phyloP scores from a whole-genome alignment of 2,888 invertebrate genomes.

The Archips xylosteana region DNA sequence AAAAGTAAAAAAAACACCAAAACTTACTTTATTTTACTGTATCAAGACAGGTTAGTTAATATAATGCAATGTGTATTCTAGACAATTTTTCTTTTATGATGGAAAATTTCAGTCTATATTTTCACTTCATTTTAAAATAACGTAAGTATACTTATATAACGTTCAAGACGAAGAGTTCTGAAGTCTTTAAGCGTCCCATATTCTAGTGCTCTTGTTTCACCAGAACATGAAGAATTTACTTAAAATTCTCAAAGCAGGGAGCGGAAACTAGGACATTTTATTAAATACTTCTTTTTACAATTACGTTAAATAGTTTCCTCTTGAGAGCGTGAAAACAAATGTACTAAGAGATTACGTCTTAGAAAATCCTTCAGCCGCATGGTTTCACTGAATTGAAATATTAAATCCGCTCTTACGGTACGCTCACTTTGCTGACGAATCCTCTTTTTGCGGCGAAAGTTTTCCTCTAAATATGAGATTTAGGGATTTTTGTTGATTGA shows the following conservation, averaged over 20 bases:
- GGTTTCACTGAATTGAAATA: conserved; percentile 37
- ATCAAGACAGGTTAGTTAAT: too few species aligned
- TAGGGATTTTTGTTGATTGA: not conserved
- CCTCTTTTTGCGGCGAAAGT: not conserved
- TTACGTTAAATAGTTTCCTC: not conserved
- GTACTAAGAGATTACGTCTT: conserved; percentile 16
- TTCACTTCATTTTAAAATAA: not conserved
- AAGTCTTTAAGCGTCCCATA: not conserved
- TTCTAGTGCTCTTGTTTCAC: not conserved
- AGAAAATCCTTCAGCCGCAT: conserved; percentile 8
- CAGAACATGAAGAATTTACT: conserved; percentile 3
- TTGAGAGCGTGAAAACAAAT: conserved; percentile 28
- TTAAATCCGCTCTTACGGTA: conserved; percentile 29
- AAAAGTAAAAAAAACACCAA: too few species aligned
- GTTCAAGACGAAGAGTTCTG: not conserved
- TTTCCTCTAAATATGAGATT: not conserved
- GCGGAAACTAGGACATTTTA: not conserved
- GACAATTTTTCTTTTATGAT: too few species aligned
- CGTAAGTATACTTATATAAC: not conserved
- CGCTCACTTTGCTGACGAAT: conserved; percentile 18
- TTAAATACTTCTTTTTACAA: not conserved
- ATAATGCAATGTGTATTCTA: too few species aligned
- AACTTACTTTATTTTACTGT: too few species aligned
- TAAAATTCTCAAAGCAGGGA: conserved; percentile 2
- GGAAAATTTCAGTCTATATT: not conserved